These are phyloP conservation scores for Thamnophis sirtalis DNA, from an alignment of 2,113 vertebrate species.

Conservation along the genomic window DNA sequence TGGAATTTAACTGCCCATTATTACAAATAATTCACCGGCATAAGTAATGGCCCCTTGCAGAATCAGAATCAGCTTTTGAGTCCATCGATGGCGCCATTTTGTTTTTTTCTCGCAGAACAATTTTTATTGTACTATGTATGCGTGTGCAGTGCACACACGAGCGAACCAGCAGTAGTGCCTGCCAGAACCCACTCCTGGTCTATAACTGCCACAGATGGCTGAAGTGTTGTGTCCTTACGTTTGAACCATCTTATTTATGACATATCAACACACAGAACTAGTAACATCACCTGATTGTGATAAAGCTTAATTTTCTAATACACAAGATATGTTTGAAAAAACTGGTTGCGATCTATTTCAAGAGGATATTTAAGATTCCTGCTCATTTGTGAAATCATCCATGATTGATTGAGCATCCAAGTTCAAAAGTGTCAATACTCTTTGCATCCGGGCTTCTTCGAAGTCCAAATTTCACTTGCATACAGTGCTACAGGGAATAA, in stretches of 20 bases:
- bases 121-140: too few species aligned
- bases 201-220: neutral
- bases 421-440: neutral
- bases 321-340: neutral
- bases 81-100: neutral
- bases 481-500: neutral
- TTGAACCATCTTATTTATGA: slow-evolving; percentile 1
- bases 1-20: neutral
- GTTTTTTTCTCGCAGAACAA: too few species aligned
- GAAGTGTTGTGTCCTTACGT: neutral
- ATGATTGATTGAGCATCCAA: neutral
- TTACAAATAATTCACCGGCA: neutral
- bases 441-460: neutral
- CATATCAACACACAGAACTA: neutral
- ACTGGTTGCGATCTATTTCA: neutral
- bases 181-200: too few species aligned
- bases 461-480: neutral
- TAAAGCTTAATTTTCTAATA: neutral
- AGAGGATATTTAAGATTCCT: neutral
- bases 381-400: neutral
- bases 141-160: too few species aligned
- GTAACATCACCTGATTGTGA: neutral
- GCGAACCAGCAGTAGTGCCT: too few species aligned
- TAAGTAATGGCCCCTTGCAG: neutral
- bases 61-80: neutral